Conservation (phyloP, 2,797 vertebrate species). For the Apodemus agrarius region DNA sequence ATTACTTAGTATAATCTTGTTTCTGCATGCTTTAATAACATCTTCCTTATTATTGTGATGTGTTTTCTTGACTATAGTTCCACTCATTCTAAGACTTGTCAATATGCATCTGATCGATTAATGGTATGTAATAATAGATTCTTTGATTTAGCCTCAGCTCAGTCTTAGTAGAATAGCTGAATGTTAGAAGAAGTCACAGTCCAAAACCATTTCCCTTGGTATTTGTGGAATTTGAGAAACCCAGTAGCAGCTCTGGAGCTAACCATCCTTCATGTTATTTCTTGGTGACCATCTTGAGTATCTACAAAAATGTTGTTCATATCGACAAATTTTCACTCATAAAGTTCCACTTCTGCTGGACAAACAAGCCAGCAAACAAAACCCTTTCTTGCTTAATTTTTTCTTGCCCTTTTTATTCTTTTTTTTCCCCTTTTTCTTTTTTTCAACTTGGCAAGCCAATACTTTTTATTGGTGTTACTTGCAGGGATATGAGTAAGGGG, state of each 20-base stretch:
- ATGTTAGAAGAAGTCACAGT: background rate
- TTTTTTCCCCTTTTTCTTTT: too few species aligned
- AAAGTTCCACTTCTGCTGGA: background rate
- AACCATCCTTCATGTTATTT: background rate
- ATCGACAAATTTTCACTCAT: background rate
- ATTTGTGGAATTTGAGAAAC: background rate
- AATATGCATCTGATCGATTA: background rate
- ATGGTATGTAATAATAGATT: background rate
- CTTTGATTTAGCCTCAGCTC: background rate
- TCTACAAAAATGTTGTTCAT: background rate
- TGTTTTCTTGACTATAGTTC: background rate
- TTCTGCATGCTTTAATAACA: background rate
- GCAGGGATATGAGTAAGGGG: too few species aligned
- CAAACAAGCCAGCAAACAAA: background rate
- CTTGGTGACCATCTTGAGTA: background rate
- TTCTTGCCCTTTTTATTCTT: background rate
- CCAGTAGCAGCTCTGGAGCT: background rate
- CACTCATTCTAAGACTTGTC: background rate
- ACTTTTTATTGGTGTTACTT: background rate
- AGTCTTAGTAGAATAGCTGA: background rate
- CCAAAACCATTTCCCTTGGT: background rate
- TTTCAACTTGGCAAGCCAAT: background rate
- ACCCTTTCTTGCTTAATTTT: background rate
- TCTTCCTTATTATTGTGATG: background rate
- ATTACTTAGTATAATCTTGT: background rate